These are phyloP conservation scores for Pseudotriccus pelzelni DNA, from an alignment of 2,797 vertebrate species.

Conservation along the genomic window DNA sequence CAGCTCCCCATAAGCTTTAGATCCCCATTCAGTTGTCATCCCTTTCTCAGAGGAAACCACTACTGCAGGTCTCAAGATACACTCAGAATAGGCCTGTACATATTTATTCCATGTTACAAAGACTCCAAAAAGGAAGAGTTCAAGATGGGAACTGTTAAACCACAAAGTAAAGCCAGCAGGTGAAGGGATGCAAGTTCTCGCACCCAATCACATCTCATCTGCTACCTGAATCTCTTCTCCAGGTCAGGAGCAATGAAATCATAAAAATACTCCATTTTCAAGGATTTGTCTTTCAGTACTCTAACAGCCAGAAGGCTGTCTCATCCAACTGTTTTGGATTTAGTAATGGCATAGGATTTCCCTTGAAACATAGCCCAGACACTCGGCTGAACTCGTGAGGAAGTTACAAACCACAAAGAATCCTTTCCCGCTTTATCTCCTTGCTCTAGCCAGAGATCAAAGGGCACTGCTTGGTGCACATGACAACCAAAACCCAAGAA, in stretches of 20 bases:
- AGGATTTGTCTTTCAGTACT: background rate
- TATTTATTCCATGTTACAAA: background rate
- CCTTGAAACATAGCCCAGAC: background rate
- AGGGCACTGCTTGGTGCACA: background rate
- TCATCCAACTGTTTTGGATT: background rate
- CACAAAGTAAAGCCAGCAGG: background rate
- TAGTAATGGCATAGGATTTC: background rate
- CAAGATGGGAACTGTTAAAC: background rate
- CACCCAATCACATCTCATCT: background rate
- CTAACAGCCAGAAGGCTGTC: background rate
- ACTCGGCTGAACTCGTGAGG: background rate
- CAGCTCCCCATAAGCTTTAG: background rate
- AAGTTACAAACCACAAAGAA: background rate
- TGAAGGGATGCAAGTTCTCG: background rate
- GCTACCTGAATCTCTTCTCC: background rate
- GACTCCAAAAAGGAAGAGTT: background rate
- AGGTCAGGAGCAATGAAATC: background rate
- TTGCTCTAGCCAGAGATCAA: background rate
- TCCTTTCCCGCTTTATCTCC: background rate
- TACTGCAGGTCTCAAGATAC: background rate
- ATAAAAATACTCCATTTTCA: background rate
- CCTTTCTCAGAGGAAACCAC: background rate
- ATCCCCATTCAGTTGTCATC: background rate
- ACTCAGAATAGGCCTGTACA: fast-evolving
- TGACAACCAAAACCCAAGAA: background rate